Base-by-base conservation (phyloP, 2,888 invertebrate genomes). In the Brachypalpus laphriformis region DNA sequence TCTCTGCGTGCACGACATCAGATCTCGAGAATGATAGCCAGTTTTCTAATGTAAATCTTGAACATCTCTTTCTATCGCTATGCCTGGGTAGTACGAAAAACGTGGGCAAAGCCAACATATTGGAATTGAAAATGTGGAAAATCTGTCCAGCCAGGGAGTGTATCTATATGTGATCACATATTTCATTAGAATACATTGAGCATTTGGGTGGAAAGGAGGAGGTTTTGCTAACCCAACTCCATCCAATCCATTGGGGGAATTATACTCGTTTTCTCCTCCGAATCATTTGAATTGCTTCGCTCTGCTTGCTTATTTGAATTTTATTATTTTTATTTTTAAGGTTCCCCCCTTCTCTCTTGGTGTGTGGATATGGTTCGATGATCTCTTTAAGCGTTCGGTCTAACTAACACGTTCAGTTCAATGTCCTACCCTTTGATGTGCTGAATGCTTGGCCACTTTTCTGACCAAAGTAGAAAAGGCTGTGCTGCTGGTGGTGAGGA, bases 401-500 rank as follows among this genome's bases (percentile, higher is more conserved):
- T 66, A 75, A 76, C 80, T 85, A 81, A 81, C 85, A 85, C 80
- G 81, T 81, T 75, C 74, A 74, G 86, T 86, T 82, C 86, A 86
- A 82, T 74, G 86, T 82, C 72, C 86, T 70, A 57, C 28, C 31
- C 28, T 54, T 54, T 40, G 34, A 49, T 16, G 31, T 31, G 31
- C 28, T 40, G 18, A 28, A 20, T 20, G 25, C 51, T 61, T 72
- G 65, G 75, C 54, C 68, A 75, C 6, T 70, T 56, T 70, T 82
- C 61, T 78, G 77, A 76, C 66, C 76, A 75, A 47, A 61, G 61
- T 70, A 45, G 42, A 59, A 34, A 42, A n/a, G n/a, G n/a, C 59
- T 65, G 56, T 56, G 11, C 49, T 31, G 42, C 16, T 16, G n/a
- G 2, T 20, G 5, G 37, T 49, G 37, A 61, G 0, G 61, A 63